Percentiles rank a stretch among this genome's conserved stretches.
Conservation (phyloP, 2,888 invertebrate genomes). For the Myopa testacea region DNA sequence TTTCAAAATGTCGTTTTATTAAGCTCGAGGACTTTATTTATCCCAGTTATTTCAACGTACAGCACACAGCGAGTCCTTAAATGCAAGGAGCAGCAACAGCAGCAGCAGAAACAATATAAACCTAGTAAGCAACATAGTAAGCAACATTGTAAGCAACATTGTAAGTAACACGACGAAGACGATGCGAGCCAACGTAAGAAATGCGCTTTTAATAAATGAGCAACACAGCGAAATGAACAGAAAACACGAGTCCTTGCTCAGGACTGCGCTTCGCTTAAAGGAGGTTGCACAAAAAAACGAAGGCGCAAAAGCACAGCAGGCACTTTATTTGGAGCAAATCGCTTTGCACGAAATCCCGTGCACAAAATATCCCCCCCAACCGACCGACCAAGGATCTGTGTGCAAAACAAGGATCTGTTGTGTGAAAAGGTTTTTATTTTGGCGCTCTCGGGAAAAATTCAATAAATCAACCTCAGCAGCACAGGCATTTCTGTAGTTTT, state of each 20-base stretch:
- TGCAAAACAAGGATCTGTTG: constrained; percentile 8
- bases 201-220: constrained; percentile 38
- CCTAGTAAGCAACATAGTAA: not conserved
- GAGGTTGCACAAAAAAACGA: constrained; percentile 4
- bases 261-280: not conserved
- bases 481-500: not conserved
- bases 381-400: not conserved
- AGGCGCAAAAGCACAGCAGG: not conserved
- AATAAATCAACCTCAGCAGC: constrained; percentile 39
- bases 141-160: not conserved
- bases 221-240: constrained; percentile 8
- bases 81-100: not conserved
- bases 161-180: not conserved
- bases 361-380: not conserved
- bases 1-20: constrained; percentile 39
- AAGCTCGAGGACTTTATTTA: constrained; percentile 37
- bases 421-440: constrained; percentile 12
- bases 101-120: not conserved
- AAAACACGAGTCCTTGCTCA: not conserved
- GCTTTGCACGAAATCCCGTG: not conserved
- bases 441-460: not conserved
- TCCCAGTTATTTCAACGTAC: constrained; percentile 21
- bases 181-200: constrained; percentile 3
- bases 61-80: constrained; percentile 2
- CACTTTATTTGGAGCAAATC: constrained; percentile 31